Evolutionary conservation across 2,113 vertebrate genomes (phyloP), one percentile per base, ranked within the genome.

Genomic region (Sebastes fasciatus): DNA sequence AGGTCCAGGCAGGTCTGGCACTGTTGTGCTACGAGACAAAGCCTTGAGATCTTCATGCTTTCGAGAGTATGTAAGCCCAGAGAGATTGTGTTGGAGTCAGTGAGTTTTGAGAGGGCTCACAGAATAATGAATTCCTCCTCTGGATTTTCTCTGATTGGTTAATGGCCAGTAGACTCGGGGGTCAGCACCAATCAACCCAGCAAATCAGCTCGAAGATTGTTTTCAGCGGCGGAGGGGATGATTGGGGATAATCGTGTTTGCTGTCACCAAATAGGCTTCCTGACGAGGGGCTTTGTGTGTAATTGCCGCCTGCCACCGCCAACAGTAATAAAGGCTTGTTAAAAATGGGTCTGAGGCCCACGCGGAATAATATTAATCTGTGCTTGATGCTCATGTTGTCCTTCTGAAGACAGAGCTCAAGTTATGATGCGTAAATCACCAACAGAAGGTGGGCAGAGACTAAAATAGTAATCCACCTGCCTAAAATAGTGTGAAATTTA

Each of bases 321-420:
- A 86, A 84, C 63, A 67, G 75, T 45, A 86, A 81, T 66, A 80
- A 86, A 75, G 65, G 34, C 49, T 77, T 77, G 63, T 84, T 88
- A 75, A 77, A 52, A 85, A 81, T 63, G 21, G n/a, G 26, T 70
- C 67, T 83, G 21, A 55, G n/a, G n/a, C 60, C 74, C 63, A 60
- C 57, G 72, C 48, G 52, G 60, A 52, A 69, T 72, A 66, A 69
- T 77, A 58, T 83, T 64, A 61, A 52, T 17, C 14, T 17, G 19
- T 43, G 68, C 54, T 34, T 80, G 74, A 79, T 55, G 49, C 51
- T 73, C 23, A 9, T 63, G 62, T 63, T 12, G 51, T 64, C 42
- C 69, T 62, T 57, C n/a, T 52, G 77, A 79, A 76, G 51, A 62
- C 60, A 40, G 42, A 49, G 68, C 71, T 61, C 23, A 45, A n/a